phyloP scores from a whole-genome alignment of 1,140 invertebrate species.

The Branchinecta lindahli region DNA sequence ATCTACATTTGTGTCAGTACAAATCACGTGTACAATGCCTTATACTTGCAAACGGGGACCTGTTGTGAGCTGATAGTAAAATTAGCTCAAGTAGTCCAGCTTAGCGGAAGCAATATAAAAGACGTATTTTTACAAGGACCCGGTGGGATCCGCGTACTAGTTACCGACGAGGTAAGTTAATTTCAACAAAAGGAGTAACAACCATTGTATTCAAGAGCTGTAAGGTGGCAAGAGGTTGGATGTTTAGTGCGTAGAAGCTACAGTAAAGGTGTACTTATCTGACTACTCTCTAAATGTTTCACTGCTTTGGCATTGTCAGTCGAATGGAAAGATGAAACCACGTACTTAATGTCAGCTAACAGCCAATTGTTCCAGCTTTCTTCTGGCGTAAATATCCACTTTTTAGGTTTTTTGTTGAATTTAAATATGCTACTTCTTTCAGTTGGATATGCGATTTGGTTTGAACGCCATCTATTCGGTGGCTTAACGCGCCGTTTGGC shows the following conservation, averaged over 20 bases:
- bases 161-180: constrained; percentile 50
- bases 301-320: no score
- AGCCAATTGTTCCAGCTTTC: no score
- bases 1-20: constrained; percentile 46
- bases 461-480: no score
- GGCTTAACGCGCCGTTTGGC: no score
- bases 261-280: background rate
- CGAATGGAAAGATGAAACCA: no score
- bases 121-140: constrained; percentile 55
- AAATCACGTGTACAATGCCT: constrained; percentile 53
- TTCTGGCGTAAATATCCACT: no score
- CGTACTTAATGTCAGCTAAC: no score
- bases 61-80: constrained; percentile 49
- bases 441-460: no score
- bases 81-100: constrained; percentile 41
- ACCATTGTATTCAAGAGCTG: background rate
- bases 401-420: no score
- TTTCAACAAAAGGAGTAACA: background rate
- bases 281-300: background rate
- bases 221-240: background rate
- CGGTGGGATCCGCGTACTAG: constrained; percentile 50
- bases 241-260: background rate
- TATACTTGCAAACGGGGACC: constrained; percentile 53
- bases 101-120: constrained; percentile 40
- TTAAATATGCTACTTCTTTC: no score